Evolutionary conservation across 2,113 vertebrate genomes (phyloP).

Genomic region (Dermatemys mawii): DNA sequence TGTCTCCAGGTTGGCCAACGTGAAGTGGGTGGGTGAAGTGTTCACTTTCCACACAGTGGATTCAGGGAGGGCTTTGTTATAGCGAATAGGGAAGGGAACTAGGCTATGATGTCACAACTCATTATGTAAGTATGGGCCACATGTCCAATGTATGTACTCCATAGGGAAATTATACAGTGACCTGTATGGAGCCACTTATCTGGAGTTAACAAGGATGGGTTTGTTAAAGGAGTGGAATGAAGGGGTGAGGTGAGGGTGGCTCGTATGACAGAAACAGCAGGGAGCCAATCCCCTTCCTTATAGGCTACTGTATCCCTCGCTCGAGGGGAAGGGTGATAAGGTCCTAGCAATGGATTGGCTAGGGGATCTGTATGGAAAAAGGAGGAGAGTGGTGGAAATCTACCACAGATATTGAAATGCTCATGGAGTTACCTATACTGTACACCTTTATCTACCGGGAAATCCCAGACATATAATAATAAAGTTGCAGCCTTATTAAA

Average conservation of each 20-base stretch:
- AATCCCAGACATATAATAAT: background rate
- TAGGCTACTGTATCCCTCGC: background rate
- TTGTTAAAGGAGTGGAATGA: background rate
- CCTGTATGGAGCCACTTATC: no score
- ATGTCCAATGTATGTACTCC: background rate
- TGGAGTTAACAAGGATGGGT: background rate
- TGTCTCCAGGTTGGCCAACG: background rate
- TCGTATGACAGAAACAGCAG: background rate
- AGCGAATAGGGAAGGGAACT: background rate
- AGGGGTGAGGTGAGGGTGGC: no score
- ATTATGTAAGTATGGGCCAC: background rate
- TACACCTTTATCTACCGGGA: background rate
- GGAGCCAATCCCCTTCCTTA: background rate
- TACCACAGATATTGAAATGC: background rate
- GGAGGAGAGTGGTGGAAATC: background rate
- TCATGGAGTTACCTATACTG: background rate
- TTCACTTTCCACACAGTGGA: background rate
- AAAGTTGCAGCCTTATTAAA: background rate
- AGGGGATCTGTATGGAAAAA: background rate
- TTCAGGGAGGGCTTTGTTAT: background rate
- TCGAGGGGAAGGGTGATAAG: background rate
- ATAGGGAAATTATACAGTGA: background rate
- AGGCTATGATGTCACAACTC: background rate
- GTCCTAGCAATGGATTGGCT: background rate
- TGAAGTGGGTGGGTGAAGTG: no score